Conservation (phyloP, 1,140 invertebrate genomes). For the Dysdera silvatica region DNA sequence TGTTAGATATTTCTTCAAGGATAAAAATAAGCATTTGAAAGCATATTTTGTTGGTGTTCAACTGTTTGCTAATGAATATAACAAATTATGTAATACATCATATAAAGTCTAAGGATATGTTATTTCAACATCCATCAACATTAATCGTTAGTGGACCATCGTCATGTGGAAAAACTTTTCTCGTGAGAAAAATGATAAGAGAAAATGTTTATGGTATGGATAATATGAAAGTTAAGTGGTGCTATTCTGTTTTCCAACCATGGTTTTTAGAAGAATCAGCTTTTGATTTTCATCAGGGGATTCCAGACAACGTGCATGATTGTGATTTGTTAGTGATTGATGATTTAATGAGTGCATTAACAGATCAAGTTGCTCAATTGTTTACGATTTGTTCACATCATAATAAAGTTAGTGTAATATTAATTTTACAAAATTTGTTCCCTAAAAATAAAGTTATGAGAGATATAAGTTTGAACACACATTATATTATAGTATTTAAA, state of each 20-base stretch:
- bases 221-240: constrained; percentile 7
- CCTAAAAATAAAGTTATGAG: constrained; percentile 1
- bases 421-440: constrained; percentile 19
- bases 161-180: background rate
- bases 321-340: constrained; percentile 10
- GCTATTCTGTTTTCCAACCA: background rate
- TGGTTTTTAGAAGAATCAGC: constrained; percentile 16
- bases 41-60: too few species aligned
- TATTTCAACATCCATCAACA: background rate
- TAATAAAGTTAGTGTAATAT: constrained; percentile 7
- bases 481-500: constrained; percentile 21
- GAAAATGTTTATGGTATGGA: background rate
- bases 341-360: background rate
- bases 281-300: constrained; percentile 6
- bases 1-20: too few species aligned
- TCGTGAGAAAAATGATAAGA: constrained; percentile 13
- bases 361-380: constrained; percentile 2
- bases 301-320: constrained; percentile 6
- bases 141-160: background rate
- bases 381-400: constrained; percentile 13
- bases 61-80: too few species aligned
- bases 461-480: constrained; percentile 10
- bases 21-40: too few species aligned
- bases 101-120: too few species aligned
- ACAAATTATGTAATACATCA: too few species aligned